Base-by-base conservation (phyloP, 2,888 invertebrate genomes). In the Drosophila anomelani region DNA sequence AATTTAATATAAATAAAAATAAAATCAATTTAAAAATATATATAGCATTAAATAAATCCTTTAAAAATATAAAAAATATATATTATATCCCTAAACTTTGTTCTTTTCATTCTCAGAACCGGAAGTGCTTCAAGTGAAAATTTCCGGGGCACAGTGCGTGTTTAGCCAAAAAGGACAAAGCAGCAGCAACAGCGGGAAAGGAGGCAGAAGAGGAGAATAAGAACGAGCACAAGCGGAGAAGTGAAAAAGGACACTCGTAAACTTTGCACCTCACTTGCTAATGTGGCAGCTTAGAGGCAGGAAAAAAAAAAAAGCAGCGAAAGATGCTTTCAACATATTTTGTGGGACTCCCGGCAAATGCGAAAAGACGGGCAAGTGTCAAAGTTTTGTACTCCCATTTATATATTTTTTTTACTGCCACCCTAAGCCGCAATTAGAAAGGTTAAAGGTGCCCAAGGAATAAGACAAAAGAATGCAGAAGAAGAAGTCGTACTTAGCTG, bases 191-290 rank as follows among this genome's bases (percentile, higher is more conserved):
- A 51, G 17, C 5, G 23, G n/a, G 29, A 10, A 9, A 32, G 46
- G n/a, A 38, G 17, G 17, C 4, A 39, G 41, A n/a, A 23, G 9
- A 34, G 49, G n/a, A 23, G 26, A 39, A 47, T 23, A 34, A 26
- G 13, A 34, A 36, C 34, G 38, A 26, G 38, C 70, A 55, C 20
- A 39, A 47, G n/a, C 34, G 34, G 23, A 41, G 69, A 49, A 56
- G 61, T 55, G 71, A 57, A 69, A 87, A 88, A 69, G 84, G 81
- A 83, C 84, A 84, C 86, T 88, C 86, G 84, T 88, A 76, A 88
- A 80, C 86, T 83, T 83, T 86, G 81, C 83, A 88, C 83, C 83
- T 83, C 88, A 78, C 84, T 83, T 83, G 84, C 88, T 83, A 88
- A 83, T 83, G 86, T 88, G 84, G 60, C 81, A 80, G 88, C 84